These are phyloP conservation scores for Ostrea denselamellosa DNA, from an alignment of 1,140 invertebrate genomes.

Conservation along the genomic window DNA sequence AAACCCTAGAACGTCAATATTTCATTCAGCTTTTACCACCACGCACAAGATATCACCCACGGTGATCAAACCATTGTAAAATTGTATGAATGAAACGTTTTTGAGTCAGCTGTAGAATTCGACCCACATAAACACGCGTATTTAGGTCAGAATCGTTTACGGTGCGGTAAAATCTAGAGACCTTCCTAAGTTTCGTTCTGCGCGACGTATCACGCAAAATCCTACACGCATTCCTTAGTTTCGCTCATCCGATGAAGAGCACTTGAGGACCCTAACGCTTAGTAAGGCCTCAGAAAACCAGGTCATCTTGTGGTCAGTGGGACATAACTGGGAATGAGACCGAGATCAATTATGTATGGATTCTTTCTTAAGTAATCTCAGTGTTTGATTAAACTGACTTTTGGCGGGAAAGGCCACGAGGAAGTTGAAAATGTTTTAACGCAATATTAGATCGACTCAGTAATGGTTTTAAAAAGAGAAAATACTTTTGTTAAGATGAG, in stretches of 20 bases:
- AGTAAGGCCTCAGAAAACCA: neutral
- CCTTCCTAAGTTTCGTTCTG: constrained; percentile 23
- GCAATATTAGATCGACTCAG: too few relatives aligned
- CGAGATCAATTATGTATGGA: neutral
- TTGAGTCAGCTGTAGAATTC: constrained; percentile 31
- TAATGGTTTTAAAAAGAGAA: too few relatives aligned
- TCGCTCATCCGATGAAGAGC: constrained; percentile 36
- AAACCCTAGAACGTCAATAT: constrained; percentile 19
- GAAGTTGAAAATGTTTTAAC: neutral
- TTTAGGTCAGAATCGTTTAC: constrained; percentile 18
- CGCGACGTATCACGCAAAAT: constrained; percentile 31
- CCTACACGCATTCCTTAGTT: constrained; percentile 25
- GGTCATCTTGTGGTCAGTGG: neutral
- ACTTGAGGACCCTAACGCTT: neutral
- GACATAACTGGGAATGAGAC: neutral
- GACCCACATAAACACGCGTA: constrained; percentile 23
- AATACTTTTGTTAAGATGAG: too few relatives aligned
- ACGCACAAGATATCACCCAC: constrained; percentile 23
- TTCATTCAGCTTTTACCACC: constrained; percentile 23
- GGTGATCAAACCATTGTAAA: constrained; percentile 35
- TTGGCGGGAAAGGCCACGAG: constrained; percentile 23
- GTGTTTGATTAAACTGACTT: neutral
- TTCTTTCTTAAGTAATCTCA: neutral
- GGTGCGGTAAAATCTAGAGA: constrained; percentile 30
- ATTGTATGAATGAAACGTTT: constrained; percentile 30